These are phyloP conservation scores for Andrena marginata DNA, from an alignment of 2,888 invertebrate genomes.

Conservation along the genomic window DNA sequence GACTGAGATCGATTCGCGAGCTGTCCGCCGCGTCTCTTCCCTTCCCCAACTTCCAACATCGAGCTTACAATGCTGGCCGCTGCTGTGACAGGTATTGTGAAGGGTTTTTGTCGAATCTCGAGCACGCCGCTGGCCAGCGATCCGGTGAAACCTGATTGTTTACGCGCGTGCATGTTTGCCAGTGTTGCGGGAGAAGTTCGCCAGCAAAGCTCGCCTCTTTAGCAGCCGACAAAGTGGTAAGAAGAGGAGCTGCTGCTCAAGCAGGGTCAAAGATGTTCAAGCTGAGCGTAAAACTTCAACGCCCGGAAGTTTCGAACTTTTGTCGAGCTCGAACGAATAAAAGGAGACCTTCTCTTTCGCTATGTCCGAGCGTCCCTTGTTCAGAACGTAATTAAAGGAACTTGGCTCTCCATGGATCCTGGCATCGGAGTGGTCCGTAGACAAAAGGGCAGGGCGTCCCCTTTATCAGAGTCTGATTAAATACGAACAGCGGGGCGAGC, in stretches of 20 bases:
- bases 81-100: background rate
- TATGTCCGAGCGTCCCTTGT: background rate
- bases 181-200: constrained; percentile 30
- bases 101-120: background rate
- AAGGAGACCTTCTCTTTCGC: background rate
- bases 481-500: constrained; percentile 1
- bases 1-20: constrained; percentile 14
- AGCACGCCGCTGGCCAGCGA: background rate
- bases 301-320: background rate
- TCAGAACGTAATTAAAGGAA: constrained; percentile 7
- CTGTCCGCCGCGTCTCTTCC: constrained; percentile 1
- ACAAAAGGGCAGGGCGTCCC: background rate
- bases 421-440: background rate
- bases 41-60: background rate
- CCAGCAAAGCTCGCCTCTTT: background rate
- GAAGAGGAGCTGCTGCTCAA: background rate
- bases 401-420: too few species aligned
- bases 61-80: constrained; percentile 22
- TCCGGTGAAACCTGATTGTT: constrained; percentile 37
- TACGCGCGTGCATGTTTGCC: background rate
- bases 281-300: constrained; percentile 3
- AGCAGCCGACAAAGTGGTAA: background rate
- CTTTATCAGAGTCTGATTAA: constrained; percentile 37
- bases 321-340: background rate
- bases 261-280: constrained; percentile 14